Evolutionary conservation across 2,888 invertebrate genomes (phyloP).

Genomic region (Drosophila paracracens): DNA sequence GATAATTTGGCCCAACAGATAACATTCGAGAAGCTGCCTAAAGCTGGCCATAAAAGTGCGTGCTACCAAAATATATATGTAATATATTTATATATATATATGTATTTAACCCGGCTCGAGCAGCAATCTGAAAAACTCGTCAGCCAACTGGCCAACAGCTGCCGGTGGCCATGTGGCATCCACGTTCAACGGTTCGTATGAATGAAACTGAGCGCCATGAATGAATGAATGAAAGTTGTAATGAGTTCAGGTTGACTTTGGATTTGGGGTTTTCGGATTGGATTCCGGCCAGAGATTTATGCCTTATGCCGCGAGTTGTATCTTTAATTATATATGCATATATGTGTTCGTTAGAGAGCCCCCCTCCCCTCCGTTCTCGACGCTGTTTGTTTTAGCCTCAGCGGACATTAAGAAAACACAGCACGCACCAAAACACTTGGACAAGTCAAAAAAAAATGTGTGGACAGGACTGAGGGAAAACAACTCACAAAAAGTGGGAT

Average conservation of each 20-base stretch:
- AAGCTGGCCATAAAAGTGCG: slow-evolving; percentile 70
- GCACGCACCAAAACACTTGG: slow-evolving; percentile 53
- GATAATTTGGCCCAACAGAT: slow-evolving; percentile 52
- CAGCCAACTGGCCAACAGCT: slow-evolving; percentile 15
- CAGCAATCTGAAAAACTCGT: slow-evolving; percentile 15
- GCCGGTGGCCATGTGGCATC: slow-evolving; percentile 57
- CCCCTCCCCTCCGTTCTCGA: neutral
- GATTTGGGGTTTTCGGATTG: neutral
- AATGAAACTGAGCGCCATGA: slow-evolving; percentile 69
- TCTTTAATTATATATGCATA: slow-evolving; percentile 62
- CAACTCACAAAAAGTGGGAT: slow-evolving; percentile 18
- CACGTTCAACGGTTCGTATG: slow-evolving; percentile 70
- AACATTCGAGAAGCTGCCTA: slow-evolving; percentile 15
- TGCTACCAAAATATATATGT: slow-evolving; percentile 55
- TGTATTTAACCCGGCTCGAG: slow-evolving; percentile 22
- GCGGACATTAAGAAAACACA: slow-evolving; percentile 54
- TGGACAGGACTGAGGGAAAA: neutral
- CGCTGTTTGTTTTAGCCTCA: slow-evolving; percentile 30
- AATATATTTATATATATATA: slow-evolving; percentile 25
- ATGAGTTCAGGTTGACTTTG: slow-evolving; percentile 8
- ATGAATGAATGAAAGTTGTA: slow-evolving; percentile 54
- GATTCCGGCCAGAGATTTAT: slow-evolving; percentile 66
- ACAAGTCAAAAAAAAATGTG: neutral
- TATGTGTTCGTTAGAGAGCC: slow-evolving; percentile 1
- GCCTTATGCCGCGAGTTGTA: slow-evolving; percentile 73